phyloP scores from a whole-genome alignment of 53 echinoderm and acorn worm species.

The Henricia sp. region DNA sequence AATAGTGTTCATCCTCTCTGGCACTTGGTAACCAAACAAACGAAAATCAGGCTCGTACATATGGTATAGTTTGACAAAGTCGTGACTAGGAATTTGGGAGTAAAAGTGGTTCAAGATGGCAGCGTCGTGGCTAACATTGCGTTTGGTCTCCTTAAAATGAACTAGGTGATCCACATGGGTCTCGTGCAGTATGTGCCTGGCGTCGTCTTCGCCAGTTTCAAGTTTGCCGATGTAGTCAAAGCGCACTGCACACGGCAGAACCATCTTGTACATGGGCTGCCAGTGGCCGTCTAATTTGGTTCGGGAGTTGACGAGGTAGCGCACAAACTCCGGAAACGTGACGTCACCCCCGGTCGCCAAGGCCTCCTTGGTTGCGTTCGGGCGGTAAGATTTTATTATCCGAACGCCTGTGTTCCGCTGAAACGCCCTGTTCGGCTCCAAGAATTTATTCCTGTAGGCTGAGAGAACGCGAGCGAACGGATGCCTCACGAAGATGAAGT shows the following conservation, averaged over 20 bases:
- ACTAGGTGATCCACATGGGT: constrained; percentile 73
- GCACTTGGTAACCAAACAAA: constrained; percentile 76
- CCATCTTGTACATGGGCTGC: constrained; percentile 77
- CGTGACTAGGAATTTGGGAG: constrained; percentile 45
- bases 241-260: constrained; percentile 71
- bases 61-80: constrained; percentile 68
- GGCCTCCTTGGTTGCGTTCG: constrained; percentile 64
- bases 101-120: constrained; percentile 67
- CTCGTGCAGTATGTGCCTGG: constrained; percentile 69
- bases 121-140: constrained; percentile 73
- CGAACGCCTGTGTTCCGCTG: constrained; percentile 44
- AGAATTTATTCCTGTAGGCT: constrained; percentile 78
- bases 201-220: constrained; percentile 72
- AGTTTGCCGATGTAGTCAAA: constrained; percentile 85
- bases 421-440: constrained; percentile 45
- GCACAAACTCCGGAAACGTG: constrained; percentile 78
- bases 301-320: constrained; percentile 53
- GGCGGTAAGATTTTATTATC: constrained; percentile 61
- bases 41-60: constrained; percentile 71
- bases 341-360: constrained; percentile 62
- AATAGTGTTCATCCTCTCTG: constrained; percentile 39
- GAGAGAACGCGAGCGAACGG: constrained; percentile 81
- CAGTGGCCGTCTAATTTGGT: constrained; percentile 76
- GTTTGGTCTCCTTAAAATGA: constrained; percentile 61
- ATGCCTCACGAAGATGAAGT: constrained; percentile 84